Evolutionary conservation across 2,113 vertebrate genomes (phyloP).

Genomic region (Micronycteris hirsuta): DNA sequence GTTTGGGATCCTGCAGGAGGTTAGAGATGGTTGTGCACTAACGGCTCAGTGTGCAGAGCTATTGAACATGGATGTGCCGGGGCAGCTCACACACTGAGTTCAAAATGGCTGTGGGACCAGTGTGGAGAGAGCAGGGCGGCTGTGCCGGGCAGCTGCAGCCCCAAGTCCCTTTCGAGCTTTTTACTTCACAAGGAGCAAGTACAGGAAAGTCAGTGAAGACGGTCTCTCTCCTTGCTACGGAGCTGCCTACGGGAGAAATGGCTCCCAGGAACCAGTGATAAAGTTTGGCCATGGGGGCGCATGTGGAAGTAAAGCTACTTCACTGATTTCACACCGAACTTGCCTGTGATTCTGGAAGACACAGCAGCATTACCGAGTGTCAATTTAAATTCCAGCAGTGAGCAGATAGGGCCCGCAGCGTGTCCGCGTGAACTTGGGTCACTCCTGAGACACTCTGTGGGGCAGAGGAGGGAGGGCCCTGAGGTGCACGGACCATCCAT

Average conservation of each 20-base stretch:
- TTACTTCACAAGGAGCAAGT: no score
- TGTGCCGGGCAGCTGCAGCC: no score
- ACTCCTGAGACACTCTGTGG: neutral
- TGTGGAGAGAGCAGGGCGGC: neutral
- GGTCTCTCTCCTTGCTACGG: neutral
- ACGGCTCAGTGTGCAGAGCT: neutral
- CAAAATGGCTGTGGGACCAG: neutral
- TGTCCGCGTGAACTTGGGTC: accelerated
- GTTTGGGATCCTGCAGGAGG: neutral
- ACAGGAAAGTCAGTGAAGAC: neutral
- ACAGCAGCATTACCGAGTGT: neutral
- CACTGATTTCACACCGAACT: neutral
- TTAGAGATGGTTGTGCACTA: accelerated
- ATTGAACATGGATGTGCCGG: neutral
- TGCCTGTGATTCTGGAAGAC: neutral
- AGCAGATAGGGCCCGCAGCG: neutral
- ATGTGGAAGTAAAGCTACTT: no score
- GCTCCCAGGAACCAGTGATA: no score
- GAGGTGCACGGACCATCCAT: neutral
- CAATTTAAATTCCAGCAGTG: neutral
- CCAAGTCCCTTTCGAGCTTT: no score
- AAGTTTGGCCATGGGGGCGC: neutral
- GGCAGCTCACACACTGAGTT: neutral
- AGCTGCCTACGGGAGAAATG: neutral
- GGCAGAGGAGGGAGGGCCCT: neutral